Evolutionary conservation across 2,888 invertebrate genomes (phyloP).

Genomic region (Oasisia sp.): DNA sequence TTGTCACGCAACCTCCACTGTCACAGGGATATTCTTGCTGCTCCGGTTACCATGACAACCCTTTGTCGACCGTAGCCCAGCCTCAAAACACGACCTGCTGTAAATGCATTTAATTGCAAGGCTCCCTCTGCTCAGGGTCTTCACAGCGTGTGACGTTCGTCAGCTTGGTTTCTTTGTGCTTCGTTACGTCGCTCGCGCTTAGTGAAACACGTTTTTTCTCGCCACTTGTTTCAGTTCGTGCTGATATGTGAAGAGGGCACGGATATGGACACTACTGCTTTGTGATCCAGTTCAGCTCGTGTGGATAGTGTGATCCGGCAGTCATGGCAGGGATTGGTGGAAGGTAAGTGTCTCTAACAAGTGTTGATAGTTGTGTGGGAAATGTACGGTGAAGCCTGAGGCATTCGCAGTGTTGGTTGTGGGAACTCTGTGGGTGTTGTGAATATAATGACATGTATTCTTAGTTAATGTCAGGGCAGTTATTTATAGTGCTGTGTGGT

Average conservation of each 20-base stretch:
- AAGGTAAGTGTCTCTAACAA: not conserved
- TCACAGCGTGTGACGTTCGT: not conserved
- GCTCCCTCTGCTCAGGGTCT: not conserved
- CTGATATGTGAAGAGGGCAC: not conserved
- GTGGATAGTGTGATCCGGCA: not conserved
- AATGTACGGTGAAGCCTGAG: not conserved
- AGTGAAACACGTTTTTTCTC: not conserved
- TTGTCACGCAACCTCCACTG: not conserved
- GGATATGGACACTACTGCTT: not conserved
- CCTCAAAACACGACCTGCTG: not conserved
- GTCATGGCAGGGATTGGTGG: not conserved
- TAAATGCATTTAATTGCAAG: not conserved
- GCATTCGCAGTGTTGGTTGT: not conserved
- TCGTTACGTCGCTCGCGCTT: not conserved
- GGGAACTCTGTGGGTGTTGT: not conserved
- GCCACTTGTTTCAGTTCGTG: not conserved
- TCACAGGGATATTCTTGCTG: not conserved
- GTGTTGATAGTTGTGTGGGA: not conserved
- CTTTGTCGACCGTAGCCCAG: not conserved
- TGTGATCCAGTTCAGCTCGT: not conserved
- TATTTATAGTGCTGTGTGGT: not conserved
- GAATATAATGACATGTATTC: not conserved
- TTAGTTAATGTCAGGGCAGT: not conserved
- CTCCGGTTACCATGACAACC: slow-evolving; percentile 4
- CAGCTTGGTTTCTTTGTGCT: not conserved